Evolutionary conservation across 1,140 invertebrate genomes (phyloP), one percentile per base, ranked within the genome.

Genomic region (Drosophila leontia): DNA sequence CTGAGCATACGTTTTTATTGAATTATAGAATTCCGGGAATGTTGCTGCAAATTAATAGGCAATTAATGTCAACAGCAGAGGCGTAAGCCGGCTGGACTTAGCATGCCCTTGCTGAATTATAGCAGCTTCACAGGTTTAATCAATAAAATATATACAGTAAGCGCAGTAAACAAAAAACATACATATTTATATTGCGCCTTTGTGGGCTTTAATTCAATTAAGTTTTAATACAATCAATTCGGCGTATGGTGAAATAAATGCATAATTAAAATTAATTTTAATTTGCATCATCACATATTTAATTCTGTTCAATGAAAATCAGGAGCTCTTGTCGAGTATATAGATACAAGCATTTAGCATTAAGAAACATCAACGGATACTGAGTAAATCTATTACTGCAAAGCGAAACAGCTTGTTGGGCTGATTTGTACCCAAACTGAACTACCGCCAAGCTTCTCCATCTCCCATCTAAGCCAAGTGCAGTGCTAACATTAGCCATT

Each of bases 1-100:
- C 59, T 64, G 67, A 70, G 48, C 67, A 70, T 78, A 45, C 75
- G 26, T 34, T 69, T 50, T 65, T 26, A 61, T 78, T 78, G 47
- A 65, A 64, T 74, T 60, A 80, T 72, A 51, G 61, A 70, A 77
- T 67, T 77, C 44, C 56, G 48, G 65, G 41, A 70, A 79, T 86
- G 70, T 72, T 56, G 62, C 70, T 35, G 69, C 55, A 86, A 86
- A 82, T 86, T 82, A 86, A 86, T 87, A 76, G 83, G 50, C 76
- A 82, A 87, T 86, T 80, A 82, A 82, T 64, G 82, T 87, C 82
- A 62, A 29, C 12, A 37, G 15, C 56, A 57, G 62, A 37, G 29
- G 9, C 35, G 60, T 41, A 62, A 62, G 60, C 34, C 60, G 32
- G 11, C 37, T 9, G 41, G 29, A 50, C 62, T 48, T 56, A 50